Base-by-base conservation (phyloP, 2,888 invertebrate genomes). In the Danaus chrysippus region DNA sequence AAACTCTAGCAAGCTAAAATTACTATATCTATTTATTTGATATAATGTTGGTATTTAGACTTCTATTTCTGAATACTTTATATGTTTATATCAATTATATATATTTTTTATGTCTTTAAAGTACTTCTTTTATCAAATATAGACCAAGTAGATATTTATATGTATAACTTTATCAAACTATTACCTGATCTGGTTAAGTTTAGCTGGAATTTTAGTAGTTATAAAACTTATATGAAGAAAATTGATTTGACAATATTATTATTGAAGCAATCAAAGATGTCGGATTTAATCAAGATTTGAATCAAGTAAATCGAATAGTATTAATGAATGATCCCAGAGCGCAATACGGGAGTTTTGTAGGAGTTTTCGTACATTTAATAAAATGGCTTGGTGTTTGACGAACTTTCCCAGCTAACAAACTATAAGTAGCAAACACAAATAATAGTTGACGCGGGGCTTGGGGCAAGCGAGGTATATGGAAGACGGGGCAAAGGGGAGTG, bases 361-460 rank as follows among this genome's bases (percentile, higher is more conserved):
- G 86, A 89, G 79, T 86, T 87, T 84, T 82, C 83, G 82, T 84
- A 83, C 86, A 84, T 83, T 86, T 85, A 84, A 85, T 87, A 85
- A 86, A 85, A 85, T 81, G 80, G 81, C 77, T 34, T 84, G 77
- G 80, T 85, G 82, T 87, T 86, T 86, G 79, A 83, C 78, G 78
- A 87, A 88, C 83, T 89, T 88, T 86, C 84, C 82, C 77, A 82
- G 79, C 79, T 82, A 82, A 78, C 83, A 86, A 86, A 88, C 89
- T 87, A 89, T 88, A 86, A 87, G 87, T 84, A 85, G 76, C 82
- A 81, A 89, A 89, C 85, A 87, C 87, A 89, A 90, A 90, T 86
- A 88, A 82, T 85, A 87, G 87, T 86, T 87, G 87, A 86, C 87
- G 83, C 80, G 80, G 82, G 84, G 82, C 81, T 72, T 64, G 67